A percentile compares a stretch with the other conserved stretches of the same genome.
Evolutionary conservation across 2,797 vertebrate genomes (phyloP).

Genomic region (Pelobates cultripes): DNA sequence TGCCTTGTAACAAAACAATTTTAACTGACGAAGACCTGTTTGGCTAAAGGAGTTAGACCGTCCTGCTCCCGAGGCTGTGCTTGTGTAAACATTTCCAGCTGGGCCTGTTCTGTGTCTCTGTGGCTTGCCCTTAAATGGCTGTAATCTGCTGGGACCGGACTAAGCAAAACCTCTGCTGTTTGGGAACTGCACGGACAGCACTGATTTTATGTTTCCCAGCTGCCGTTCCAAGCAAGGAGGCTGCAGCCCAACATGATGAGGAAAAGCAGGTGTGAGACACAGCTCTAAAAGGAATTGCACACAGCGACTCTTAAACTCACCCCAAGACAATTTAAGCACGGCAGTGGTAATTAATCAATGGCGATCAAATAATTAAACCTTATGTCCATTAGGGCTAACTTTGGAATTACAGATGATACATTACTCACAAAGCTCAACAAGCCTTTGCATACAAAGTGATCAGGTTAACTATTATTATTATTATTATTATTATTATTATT

Average conservation of each 20-base stretch:
- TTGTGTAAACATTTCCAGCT: slow-evolving; percentile 27
- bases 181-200: slow-evolving; percentile 21
- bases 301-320: too few species aligned
- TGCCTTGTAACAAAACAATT: too few species aligned
- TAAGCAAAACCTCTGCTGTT: slow-evolving; percentile 33
- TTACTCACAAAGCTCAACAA: too few species aligned
- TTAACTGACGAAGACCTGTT: neutral
- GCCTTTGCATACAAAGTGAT: too few species aligned
- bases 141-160: slow-evolving; percentile 10
- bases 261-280: slow-evolving; percentile 66
- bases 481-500: too few species aligned
- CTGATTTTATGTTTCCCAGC: slow-evolving; percentile 64
- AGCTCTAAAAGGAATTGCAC: slow-evolving; percentile 63
- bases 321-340: too few species aligned
- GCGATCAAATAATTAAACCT: too few species aligned
- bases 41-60: slow-evolving; percentile 3
- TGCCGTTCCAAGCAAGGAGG: slow-evolving; percentile 59
- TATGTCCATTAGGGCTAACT: too few species aligned
- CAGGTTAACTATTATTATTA: too few species aligned
- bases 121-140: slow-evolving; percentile 24
- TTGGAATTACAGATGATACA: too few species aligned
- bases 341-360: too few species aligned
- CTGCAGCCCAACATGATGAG: slow-evolving; percentile 61
- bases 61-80: neutral
- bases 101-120: slow-evolving; percentile 53